Conservation (phyloP, 1,140 invertebrate genomes). For the Hyphantria cunea region DNA sequence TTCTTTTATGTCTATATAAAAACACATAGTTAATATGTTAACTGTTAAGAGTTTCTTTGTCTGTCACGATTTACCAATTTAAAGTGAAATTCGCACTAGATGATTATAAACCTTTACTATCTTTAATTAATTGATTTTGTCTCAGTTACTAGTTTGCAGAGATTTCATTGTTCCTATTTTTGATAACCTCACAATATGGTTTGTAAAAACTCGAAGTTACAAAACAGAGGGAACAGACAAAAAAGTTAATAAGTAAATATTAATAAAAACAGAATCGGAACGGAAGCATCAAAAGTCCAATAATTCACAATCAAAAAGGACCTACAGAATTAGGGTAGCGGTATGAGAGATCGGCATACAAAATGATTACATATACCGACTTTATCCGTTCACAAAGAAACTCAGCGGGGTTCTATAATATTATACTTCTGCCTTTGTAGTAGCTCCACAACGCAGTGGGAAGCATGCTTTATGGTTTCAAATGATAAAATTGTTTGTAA, state of each 20-base stretch:
- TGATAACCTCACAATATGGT: too few species aligned
- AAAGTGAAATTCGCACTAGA: neutral
- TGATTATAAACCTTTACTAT: too few species aligned
- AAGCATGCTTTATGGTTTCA: slow-evolving; percentile 78
- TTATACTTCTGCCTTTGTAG: slow-evolving; percentile 77
- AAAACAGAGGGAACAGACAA: slow-evolving; percentile 20
- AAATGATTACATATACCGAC: slow-evolving; percentile 77
- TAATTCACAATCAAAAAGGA: slow-evolving; percentile 76
- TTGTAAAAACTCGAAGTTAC: neutral
- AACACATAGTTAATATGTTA: slow-evolving; percentile 13
- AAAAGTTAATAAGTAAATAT: slow-evolving; percentile 54
- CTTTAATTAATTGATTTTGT: too few species aligned
- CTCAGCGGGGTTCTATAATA: slow-evolving; percentile 77
- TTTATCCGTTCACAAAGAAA: slow-evolving; percentile 75
- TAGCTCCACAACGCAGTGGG: slow-evolving; percentile 68
- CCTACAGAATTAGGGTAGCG: slow-evolving; percentile 72
- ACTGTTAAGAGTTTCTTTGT: neutral
- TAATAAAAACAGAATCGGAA: slow-evolving; percentile 61
- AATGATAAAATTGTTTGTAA: slow-evolving; percentile 80
- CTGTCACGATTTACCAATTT: neutral
- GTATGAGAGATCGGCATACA: slow-evolving; percentile 65
- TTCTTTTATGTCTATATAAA: slow-evolving; percentile 51
- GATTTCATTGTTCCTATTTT: too few species aligned
- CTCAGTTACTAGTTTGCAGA: too few species aligned
- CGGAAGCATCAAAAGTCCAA: slow-evolving; percentile 68